Base-by-base conservation (phyloP, 2,888 invertebrate species). In the Sminthurides aquaticus region DNA sequence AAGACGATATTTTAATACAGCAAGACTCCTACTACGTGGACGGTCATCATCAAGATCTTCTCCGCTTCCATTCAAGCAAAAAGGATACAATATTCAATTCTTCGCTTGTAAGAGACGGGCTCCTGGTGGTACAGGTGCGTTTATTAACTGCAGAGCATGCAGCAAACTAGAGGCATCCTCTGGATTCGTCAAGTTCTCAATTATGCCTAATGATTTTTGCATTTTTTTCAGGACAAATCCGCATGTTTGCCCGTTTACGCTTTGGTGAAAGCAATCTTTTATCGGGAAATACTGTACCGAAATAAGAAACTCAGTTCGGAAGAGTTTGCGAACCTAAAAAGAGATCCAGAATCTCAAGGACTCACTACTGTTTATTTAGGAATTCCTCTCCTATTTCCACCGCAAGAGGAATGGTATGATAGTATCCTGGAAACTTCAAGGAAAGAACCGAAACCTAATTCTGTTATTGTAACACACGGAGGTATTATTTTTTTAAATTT, bases 201-300 rank as follows among this genome's bases (percentile, higher is more conserved):
- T n/a, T n/a, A n/a, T n/a, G n/a, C n/a, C n/a, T n/a, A n/a, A n/a
- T n/a, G n/a, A n/a, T n/a, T n/a, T n/a, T n/a, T n/a, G n/a, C n/a
- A n/a, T n/a, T n/a, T n/a, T n/a, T n/a, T n/a, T n/a, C 65, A 69
- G 64, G 73, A 73, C 56, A 71, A 71, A 62, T 69, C 69, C 3
- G 71, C 70, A 15, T 71, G 71, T 25, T 60, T 71, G 24, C 62
- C 62, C 1, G 69, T 68, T 22, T 73, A 71, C 49, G 56, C 69
- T 8, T 29, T 73, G 26, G 63, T 67, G 15, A 71, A 70, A 61
- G 69, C 71, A 1, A 29, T 73, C 22, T 73, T 67, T 60, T 72
- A 63, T 54, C 66, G 62, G 43, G 69, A 71, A 43, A 66, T 64
- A 11, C 18, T 71, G 25, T 68, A 67, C 52, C 67, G 69, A 3